A percentile compares a stretch with the other conserved stretches of the same genome.
These are phyloP conservation scores for Adrianichthys oophorus DNA, from an alignment of 2,797 vertebrate species.

Conservation along the genomic window DNA sequence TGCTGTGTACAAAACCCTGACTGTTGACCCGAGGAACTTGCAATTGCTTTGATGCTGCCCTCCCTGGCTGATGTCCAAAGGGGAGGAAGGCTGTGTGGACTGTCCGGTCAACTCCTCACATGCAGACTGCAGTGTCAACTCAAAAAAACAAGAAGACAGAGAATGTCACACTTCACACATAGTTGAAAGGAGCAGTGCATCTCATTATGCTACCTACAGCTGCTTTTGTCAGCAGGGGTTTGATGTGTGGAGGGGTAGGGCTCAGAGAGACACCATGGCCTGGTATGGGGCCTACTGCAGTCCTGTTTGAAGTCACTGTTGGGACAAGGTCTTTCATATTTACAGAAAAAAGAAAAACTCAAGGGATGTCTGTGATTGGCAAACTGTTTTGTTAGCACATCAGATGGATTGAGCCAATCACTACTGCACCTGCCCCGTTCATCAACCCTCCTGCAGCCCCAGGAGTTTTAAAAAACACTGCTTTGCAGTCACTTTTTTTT, in stretches of 20 bases:
- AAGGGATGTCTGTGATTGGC: slow-evolving; percentile 69
- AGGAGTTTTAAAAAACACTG: slow-evolving; percentile 69
- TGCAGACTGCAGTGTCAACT: slow-evolving; percentile 57
- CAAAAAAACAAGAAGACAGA: slow-evolving; percentile 57
- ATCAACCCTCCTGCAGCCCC: slow-evolving; percentile 65
- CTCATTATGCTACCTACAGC: slow-evolving; percentile 80
- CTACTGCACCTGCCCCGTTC: slow-evolving; percentile 58
- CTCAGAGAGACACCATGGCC: slow-evolving; percentile 60
- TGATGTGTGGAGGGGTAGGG: slow-evolving; percentile 69
- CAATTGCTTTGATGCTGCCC: slow-evolving; percentile 58
- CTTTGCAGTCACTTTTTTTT: slow-evolving; percentile 68
- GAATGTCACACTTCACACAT: slow-evolving; percentile 68
- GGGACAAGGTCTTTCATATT: slow-evolving; percentile 78
- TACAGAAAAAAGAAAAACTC: slow-evolving; percentile 67
- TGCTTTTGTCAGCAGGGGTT: slow-evolving; percentile 73
- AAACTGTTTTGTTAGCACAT: slow-evolving; percentile 69
- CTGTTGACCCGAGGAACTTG: slow-evolving; percentile 55
- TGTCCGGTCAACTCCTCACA: slow-evolving; percentile 53
- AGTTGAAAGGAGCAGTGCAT: slow-evolving; percentile 66
- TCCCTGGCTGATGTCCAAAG: slow-evolving; percentile 45
- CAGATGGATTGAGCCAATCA: slow-evolving; percentile 66
- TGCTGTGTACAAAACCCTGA: slow-evolving; percentile 39
- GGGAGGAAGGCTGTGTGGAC: slow-evolving; percentile 37
- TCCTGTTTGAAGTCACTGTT: slow-evolving; percentile 74
- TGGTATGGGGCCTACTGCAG: slow-evolving; percentile 68